Evolutionary conservation across 2,113 vertebrate genomes (phyloP).

Genomic region (Ophthalmolycus amberensis): DNA sequence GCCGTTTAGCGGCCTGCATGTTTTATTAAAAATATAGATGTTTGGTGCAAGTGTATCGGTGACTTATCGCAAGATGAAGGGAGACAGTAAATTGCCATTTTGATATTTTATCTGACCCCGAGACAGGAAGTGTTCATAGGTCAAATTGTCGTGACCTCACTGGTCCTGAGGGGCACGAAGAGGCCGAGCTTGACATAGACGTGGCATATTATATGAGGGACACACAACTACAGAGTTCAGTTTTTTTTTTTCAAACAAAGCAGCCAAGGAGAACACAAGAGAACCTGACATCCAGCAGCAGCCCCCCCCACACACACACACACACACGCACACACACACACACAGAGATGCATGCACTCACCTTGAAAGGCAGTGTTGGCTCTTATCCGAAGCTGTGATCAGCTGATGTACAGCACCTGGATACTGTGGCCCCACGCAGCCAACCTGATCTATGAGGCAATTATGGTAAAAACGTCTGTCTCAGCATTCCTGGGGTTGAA

Average conservation of each 20-base stretch:
- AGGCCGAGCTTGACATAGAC: not conserved
- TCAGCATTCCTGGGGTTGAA: constrained; percentile 77
- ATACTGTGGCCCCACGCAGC: constrained; percentile 30
- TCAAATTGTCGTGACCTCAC: not conserved
- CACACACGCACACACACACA: constrained; percentile 21
- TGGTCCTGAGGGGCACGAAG: not conserved
- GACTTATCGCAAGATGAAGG: not conserved
- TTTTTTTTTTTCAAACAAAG: constrained; percentile 1
- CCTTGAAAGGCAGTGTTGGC: constrained; percentile 52
- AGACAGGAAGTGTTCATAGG: not conserved
- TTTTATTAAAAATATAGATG: not conserved
- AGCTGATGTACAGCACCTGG: constrained; percentile 66
- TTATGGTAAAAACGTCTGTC: constrained; percentile 74
- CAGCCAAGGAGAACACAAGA: not conserved
- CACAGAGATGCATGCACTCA: constrained; percentile 35
- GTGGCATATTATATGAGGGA: not conserved
- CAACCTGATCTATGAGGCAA: constrained; percentile 73
- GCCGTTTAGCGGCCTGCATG: not conserved
- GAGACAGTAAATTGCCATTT: not conserved
- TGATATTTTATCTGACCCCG: not conserved
- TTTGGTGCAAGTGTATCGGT: not conserved
- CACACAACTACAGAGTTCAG: not conserved
- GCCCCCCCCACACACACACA: not conserved
- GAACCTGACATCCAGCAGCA: constrained; percentile 16
- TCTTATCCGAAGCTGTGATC: constrained; percentile 65